Base-by-base conservation (phyloP, 2,888 invertebrate genomes). In the Caenorhabditis wallacei region DNA sequence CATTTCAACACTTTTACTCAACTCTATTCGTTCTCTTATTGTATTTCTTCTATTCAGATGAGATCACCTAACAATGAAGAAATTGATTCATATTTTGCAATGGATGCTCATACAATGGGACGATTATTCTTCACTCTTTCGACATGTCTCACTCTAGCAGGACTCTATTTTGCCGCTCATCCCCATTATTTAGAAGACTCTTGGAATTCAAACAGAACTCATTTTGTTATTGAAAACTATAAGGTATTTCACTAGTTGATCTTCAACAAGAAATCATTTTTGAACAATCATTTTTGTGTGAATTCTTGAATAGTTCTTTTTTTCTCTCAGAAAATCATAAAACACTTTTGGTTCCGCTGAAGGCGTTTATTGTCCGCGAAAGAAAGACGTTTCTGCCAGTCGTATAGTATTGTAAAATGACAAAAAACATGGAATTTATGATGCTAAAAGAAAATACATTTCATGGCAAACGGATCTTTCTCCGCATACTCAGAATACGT, bases 101-200 rank as follows among this genome's bases (percentile, higher is more conserved):
- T 80, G 43, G 80, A 80, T 48, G 72, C 68, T 24, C 43, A 74
- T 37, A 16, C 18, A 10, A 59, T 80, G 53, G 72, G 80, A n/a
- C 40, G 54, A 16, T 10, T 61, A 30, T 81, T 81, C 51, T 75
- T 81, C 46, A 48, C 51, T 20, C 10, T 75, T n/a, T 75, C 81
- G 11, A 69, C 70, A 4, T 63, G 69, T 43, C 63, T 74, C 3
- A 81, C 81, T 20, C 26, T 81, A 22, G 56, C 64, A n/a, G 82
- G 71, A 13, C 40, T 82, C 3, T 82, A 82, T 18, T 76, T 82
- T n/a, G 68, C 82, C 5, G 82, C 82, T 40, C 71, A 63, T 54
- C 82, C 82, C 13, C 76, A 76, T 30, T 76, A 66, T 48, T 48
- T 82, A 8, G 82, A 82, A 16, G 71, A 76, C 1, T 40, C 46